phyloP scores from a whole-genome alignment of 2,888 invertebrate genomes.

The Phaedon cochleariae region DNA sequence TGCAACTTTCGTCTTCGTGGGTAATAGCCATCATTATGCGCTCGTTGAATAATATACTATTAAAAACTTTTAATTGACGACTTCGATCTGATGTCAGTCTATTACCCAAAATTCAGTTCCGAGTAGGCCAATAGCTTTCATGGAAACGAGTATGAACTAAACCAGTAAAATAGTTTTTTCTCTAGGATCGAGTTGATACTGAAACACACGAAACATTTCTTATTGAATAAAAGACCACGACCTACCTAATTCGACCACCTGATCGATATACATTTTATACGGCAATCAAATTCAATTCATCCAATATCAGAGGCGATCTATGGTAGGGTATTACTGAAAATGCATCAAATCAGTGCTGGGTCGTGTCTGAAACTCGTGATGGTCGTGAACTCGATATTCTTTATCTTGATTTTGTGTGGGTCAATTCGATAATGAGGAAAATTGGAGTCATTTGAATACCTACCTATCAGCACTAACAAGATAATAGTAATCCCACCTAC shows the following conservation, averaged over 20 bases:
- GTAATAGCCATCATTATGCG: no score
- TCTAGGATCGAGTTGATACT: neutral
- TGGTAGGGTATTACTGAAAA: neutral
- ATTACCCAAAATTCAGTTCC: no score
- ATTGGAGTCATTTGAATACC: neutral
- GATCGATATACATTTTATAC: neutral
- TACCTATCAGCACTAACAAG: neutral
- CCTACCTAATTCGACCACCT: neutral
- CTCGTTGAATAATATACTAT: no score
- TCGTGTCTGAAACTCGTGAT: neutral
- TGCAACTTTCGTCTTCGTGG: no score
- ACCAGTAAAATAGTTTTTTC: no score
- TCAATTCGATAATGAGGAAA: neutral
- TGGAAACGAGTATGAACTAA: no score
- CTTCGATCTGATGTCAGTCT: no score
- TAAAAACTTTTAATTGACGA: no score
- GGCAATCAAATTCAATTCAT: neutral
- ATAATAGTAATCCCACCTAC: no score
- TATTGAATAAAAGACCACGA: neutral
- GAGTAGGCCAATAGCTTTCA: no score
- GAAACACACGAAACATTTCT: neutral
- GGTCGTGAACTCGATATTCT: neutral
- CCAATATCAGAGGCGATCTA: neutral
- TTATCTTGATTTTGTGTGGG: neutral
- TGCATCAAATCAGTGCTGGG: neutral